Base-by-base conservation (phyloP, 2,888 invertebrate genomes). In the Mythimna loreyi region DNA sequence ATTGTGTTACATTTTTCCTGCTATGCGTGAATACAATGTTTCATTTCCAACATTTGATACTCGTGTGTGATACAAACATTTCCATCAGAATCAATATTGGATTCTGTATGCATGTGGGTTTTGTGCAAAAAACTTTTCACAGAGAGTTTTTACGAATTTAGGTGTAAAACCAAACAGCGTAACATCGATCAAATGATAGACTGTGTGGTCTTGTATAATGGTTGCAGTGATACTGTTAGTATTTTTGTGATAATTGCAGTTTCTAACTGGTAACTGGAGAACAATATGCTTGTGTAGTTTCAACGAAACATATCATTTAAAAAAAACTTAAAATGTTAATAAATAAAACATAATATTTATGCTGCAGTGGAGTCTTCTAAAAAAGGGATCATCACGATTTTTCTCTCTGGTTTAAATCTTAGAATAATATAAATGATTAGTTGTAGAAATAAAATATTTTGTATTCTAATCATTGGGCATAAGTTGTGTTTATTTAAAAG, bases 81-180 rank as follows among this genome's bases (percentile, higher is more conserved):
- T 68, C 19, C 19, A 68, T 19, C 47, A 11, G 47, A 58, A 69
- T 58, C 33, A 69, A 72, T 76, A 76, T 76, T 69, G 30, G 16
- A 57, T 76, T 68, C 8, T 30, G 57, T 19, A 23, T 45, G 47
- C 23, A 53, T 52, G 67, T 52, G 43, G 36, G 45, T 19, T 58
- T 45, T 19, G 23, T 23, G 52, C 8, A 13, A n/a, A 67, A 75
- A 33, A 19, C 0, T 13, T 64, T 62, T n/a, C 36, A n/a, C 52
- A 3, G 0, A 43, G 0, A 43, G 16, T n/a, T 47, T 47, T 40
- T 7, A 9, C 8, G 36, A 52, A 43, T 43, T 28, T 30, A 16
- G 19, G 13, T 57, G 16, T 16, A 45, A 11, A 55, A 21, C 21
- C 36, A 23, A 40, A 16, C 5, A 36, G 36, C 6, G 21, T 30